phyloP scores from a whole-genome alignment of 2,888 invertebrate genomes.

The Neelides folsomi region DNA sequence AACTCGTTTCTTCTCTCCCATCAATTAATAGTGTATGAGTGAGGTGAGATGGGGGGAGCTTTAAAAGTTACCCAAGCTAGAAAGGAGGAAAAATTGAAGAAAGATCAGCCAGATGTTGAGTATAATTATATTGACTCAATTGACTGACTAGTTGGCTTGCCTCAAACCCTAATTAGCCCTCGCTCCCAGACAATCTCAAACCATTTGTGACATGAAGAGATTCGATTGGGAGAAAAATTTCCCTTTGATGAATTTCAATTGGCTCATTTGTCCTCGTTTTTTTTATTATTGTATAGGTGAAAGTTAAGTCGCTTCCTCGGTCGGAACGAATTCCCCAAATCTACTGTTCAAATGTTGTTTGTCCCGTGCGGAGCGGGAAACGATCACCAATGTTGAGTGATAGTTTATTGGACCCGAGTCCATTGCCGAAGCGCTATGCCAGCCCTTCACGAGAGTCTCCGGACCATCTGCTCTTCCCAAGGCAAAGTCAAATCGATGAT shows the following conservation, averaged over 20 bases:
- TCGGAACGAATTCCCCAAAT: conserved; percentile 56
- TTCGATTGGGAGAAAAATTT: background rate
- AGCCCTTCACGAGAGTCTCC: conserved; percentile 37
- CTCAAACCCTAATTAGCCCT: too few species aligned
- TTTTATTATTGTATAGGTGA: conserved; percentile 40
- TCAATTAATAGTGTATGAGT: too few species aligned
- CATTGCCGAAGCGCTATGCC: conserved; percentile 35
- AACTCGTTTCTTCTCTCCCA: background rate
- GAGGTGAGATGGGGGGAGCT: too few species aligned
- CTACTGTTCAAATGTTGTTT: conserved; percentile 38
- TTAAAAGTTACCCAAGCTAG: too few species aligned
- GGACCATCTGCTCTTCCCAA: conserved; percentile 35
- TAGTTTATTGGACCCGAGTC: conserved; percentile 38
- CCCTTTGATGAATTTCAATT: conserved; percentile 1
- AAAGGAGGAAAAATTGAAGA: too few species aligned
- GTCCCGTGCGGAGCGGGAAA: conserved; percentile 24
- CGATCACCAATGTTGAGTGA: conserved; percentile 36
- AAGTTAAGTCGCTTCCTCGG: conserved; percentile 52
- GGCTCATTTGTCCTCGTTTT: background rate
- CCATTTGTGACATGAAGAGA: background rate
- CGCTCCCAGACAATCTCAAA: background rate
- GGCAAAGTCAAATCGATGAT: conserved; percentile 47
- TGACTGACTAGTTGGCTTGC: too few species aligned
- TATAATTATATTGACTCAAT: too few species aligned
- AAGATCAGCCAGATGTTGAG: too few species aligned